Evolutionary conservation across 2,797 vertebrate species (phyloP).

Genomic region (Otolemur crassicaudatus): DNA sequence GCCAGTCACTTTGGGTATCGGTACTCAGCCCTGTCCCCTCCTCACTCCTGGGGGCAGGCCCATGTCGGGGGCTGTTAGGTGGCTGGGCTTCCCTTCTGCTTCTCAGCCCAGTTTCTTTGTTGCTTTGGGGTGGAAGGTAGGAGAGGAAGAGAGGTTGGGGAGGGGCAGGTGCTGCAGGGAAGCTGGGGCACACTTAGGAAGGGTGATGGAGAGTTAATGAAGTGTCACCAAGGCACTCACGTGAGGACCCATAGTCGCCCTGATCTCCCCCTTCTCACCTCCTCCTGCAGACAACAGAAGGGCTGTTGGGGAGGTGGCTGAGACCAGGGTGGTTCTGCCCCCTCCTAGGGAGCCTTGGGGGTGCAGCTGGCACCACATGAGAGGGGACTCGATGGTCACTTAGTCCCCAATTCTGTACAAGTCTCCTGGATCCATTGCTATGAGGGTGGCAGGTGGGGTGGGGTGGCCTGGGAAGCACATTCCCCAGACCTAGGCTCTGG

Average conservation of each 20-base stretch:
- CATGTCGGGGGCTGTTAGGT: background rate
- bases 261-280: background rate
- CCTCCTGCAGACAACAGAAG: background rate
- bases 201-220: background rate
- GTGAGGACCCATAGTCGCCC: fast-evolving
- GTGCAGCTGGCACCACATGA: background rate
- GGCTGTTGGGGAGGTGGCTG: background rate
- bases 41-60: background rate
- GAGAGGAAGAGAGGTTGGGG: background rate
- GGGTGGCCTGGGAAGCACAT: fast-evolving
- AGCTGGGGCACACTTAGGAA: fast-evolving
- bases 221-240: background rate
- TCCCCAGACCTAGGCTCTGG: background rate
- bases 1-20: background rate
- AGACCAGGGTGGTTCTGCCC: background rate
- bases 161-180: background rate
- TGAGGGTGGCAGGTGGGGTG: background rate
- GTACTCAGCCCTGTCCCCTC: background rate
- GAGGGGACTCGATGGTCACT: background rate
- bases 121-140: background rate
- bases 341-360: background rate
- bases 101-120: background rate
- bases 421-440: too few species aligned
- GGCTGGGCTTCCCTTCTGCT: too few species aligned
- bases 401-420: background rate